phyloP scores from a whole-genome alignment of 2,113 vertebrate species.

The Xiphorhynchus elegans region DNA sequence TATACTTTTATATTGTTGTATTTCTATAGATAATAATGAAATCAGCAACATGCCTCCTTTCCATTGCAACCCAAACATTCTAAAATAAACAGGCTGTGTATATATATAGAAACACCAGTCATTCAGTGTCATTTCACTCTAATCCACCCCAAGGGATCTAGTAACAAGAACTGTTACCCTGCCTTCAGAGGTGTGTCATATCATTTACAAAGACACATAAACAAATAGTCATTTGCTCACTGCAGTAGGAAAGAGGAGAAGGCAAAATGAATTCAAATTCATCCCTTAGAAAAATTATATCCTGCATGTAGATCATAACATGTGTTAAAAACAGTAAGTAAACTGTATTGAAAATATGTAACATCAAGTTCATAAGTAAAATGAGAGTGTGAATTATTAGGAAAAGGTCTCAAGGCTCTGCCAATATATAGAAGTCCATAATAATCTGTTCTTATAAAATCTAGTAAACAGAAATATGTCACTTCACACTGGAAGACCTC shows the following conservation, averaged over 20 bases:
- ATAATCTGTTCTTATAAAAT: background rate
- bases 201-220: background rate
- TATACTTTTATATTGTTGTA: background rate
- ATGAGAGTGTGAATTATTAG: background rate
- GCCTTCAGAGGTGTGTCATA: rapidly evolving
- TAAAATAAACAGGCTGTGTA: too few species aligned
- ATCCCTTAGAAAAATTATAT: rapidly evolving
- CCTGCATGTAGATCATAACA: background rate
- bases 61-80: too few species aligned
- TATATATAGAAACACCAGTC: too few species aligned
- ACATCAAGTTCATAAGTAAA: background rate
- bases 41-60: background rate
- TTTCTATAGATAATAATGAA: background rate
- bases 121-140: background rate
- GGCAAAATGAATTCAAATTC: background rate
- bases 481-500: background rate
- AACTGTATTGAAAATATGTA: background rate
- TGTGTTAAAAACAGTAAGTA: background rate
- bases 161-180: background rate
- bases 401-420: background rate
- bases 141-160: background rate
- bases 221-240: background rate
- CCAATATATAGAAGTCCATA: background rate
- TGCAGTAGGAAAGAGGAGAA: background rate
- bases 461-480: background rate